Conservation (phyloP, 2,797 vertebrate genomes). For the Lepilemur septentrionalis region DNA sequence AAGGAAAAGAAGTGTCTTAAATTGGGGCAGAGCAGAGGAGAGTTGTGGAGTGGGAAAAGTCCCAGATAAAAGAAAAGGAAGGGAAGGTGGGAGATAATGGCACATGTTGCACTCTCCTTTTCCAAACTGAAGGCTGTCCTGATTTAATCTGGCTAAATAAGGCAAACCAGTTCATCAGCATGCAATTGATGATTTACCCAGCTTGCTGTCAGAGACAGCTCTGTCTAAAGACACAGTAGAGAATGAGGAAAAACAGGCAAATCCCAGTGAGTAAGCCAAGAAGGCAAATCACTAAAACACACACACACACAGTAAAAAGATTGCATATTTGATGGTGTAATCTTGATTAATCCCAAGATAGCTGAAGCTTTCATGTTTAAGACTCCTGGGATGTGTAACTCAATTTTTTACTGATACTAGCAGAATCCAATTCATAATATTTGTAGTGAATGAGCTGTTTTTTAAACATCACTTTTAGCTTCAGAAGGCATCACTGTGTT, state of each 20-base stretch:
- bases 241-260: constrained; percentile 70
- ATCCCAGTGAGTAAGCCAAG: constrained; percentile 50
- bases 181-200: constrained; percentile 66
- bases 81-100: neutral
- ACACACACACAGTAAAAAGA: neutral
- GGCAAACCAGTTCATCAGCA: constrained; percentile 68
- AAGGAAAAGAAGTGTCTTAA: neutral
- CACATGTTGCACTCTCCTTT: neutral
- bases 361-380: constrained; percentile 19
- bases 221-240: constrained; percentile 45
- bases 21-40: neutral
- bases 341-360: constrained; percentile 54
- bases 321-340: neutral
- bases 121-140: constrained; percentile 37
- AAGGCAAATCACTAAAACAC: constrained; percentile 46
- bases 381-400: constrained; percentile 24
- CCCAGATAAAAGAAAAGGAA: neutral
- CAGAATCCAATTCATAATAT: constrained; percentile 18
- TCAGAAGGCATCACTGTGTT: neutral
- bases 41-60: neutral
- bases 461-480: neutral
- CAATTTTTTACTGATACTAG: constrained; percentile 51
- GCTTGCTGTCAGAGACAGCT: constrained; percentile 63
- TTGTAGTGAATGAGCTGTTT: constrained; percentile 55
- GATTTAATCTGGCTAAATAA: constrained; percentile 68